A percentile compares a stretch with the other conserved stretches of the same genome.
phyloP scores from a whole-genome alignment of 1,140 invertebrate species.

The Cydia pomonella region DNA sequence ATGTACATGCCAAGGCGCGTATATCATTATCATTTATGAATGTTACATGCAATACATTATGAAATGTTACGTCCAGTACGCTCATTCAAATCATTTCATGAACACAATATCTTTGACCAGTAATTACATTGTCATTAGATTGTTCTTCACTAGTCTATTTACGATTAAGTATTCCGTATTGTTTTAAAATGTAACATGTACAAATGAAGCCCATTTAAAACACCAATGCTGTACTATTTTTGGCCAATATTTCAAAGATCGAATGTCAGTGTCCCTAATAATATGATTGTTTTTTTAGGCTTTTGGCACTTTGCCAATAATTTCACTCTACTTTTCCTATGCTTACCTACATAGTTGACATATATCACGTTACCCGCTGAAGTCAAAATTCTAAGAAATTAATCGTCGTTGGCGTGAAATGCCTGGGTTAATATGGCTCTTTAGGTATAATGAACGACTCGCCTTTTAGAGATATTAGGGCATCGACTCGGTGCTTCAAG shows the following conservation, averaged over 20 bases:
- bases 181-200: too few relatives aligned
- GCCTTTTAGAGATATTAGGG: conserved; percentile 3
- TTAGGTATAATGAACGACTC: background rate
- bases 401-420: background rate
- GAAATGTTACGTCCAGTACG: background rate
- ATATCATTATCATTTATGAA: background rate
- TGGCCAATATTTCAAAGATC: background rate
- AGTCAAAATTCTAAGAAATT: background rate
- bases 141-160: background rate
- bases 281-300: conserved; percentile 5
- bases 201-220: too few relatives aligned
- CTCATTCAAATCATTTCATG: background rate
- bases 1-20: background rate
- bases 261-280: conserved; percentile 7
- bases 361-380: background rate
- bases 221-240: background rate
- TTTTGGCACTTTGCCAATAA: background rate
- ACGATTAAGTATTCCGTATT: background rate
- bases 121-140: background rate
- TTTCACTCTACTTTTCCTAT: background rate
- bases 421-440: background rate
- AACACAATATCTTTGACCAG: background rate
- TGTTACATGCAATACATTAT: background rate
- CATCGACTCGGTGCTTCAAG: conserved; percentile 3
- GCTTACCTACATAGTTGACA: background rate